Evolutionary conservation across 2,797 vertebrate species (phyloP), one percentile per base, ranked within the genome.

Genomic region (Mustela erminea): DNA sequence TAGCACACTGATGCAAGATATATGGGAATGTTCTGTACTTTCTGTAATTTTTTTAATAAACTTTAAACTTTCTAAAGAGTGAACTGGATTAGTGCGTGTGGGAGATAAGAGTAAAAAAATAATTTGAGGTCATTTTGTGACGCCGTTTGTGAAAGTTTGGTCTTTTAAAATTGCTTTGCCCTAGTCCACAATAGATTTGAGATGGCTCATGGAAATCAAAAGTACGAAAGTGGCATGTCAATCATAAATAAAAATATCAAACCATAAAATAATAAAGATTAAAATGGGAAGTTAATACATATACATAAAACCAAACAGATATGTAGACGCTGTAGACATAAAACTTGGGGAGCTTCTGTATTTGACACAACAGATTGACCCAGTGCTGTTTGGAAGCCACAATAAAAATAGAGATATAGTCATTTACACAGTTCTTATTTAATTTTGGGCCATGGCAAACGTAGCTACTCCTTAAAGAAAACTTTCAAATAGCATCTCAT

Each of bases 111-210:
- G 43, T 70, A n/a, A 88, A 64, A 85, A 96, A 66, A 38, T 72
- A 60, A 87, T 64, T 90, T 56, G 46, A 95, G 52, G 32, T 87
- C 18, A 43, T 75, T 25, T 62, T 83, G 13, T 72, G 27, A 86
- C 68, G 7, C 17, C 3, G 11, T 87, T 21, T 5, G 18, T 38
- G 54, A 58, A 52, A 91, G n/a, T 52, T 52, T 91, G 29, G 56
- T 81, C 9, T 83, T 90, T 93, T 84, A 49, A 49, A 90, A 49
- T 35, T 35, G 58, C 12, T 97, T 95, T 91, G 29, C 41, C 32
- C 85, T 84, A 20, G 4, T 68, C 25, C 13, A 82, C 15, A 56
- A 43, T 49, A 58, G 5, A 46, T 29, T 81, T 77, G 32, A 88
- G 43, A 75, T 72, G 58, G 38, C 49, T 64, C 3, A 4, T 82